Percentiles rank a stretch among this genome's conserved stretches.
Conservation (phyloP, 1,140 invertebrate species). For the Thaumatotibia leucotreta region DNA sequence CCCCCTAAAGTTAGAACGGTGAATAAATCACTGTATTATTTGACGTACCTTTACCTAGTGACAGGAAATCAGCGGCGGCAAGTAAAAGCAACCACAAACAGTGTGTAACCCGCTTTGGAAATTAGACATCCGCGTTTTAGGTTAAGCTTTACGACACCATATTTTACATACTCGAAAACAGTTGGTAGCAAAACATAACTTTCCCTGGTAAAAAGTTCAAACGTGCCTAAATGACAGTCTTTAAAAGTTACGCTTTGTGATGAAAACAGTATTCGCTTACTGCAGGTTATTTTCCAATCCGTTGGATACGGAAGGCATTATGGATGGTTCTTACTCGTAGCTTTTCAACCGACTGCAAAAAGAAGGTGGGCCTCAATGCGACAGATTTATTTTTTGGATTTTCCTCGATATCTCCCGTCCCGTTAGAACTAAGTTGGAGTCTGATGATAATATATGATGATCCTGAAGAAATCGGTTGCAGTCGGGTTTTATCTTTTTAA, state of each 20-base stretch:
- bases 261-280: background rate
- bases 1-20: too few relatives aligned
- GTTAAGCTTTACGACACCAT: conserved; percentile 17
- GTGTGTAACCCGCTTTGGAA: conserved; percentile 29
- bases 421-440: too few relatives aligned
- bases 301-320: too few relatives aligned
- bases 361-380: too few relatives aligned
- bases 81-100: background rate
- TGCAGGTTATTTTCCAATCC: background rate
- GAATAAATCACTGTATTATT: too few relatives aligned
- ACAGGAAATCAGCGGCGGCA: background rate
- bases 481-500: too few relatives aligned
- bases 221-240: background rate
- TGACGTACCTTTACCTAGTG: background rate
- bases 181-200: background rate
- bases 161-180: background rate
- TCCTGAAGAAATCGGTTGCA: too few relatives aligned
- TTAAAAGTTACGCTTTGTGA: background rate
- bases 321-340: too few relatives aligned
- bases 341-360: too few relatives aligned
- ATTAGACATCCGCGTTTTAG: conserved; percentile 23
- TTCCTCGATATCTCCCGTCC: too few relatives aligned
- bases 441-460: too few relatives aligned
- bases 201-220: background rate
- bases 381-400: too few relatives aligned